Base-by-base conservation (phyloP, 2,797 vertebrate genomes). In the Sebastes wilsoni region DNA sequence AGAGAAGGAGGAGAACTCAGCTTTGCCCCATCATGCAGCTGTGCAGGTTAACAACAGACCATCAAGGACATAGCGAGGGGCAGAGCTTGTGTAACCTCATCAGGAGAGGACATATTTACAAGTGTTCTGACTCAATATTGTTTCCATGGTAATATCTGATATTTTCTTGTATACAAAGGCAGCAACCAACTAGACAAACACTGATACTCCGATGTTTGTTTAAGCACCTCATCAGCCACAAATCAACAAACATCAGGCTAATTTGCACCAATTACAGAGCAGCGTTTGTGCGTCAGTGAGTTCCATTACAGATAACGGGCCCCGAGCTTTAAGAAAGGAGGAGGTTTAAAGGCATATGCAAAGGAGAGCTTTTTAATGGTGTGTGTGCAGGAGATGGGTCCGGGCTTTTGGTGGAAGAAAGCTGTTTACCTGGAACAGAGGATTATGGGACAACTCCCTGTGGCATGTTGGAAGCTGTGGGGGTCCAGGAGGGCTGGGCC, bases 371-470 rank as follows among this genome's bases (percentile, higher is more conserved):
- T 86, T 93, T 88, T 90, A 81, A 91, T 87, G 79, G 70, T 32
- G 72, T 54, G 66, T 66, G 59, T 52, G 79, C 14, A 78, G 82
- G 87, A 93, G 89, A 92, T 77, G 85, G 89, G 85, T 86, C 77
- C 58, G 46, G 71, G 81, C 74, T 86, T 91, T 89, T 83, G 82
- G 75, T 80, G 80, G 81, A 84, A 89, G 90, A 95, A 95, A 95
- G 94, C 94, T 92, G 91, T 95, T 95, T 96, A 95, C 94, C 94
- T 95, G 94, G 94, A 95, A 95, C 93, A 94, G 92, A 94, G 92
- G 95, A 95, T 96, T 96, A 95, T 90, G 91, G 90, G 90, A 92
- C 89, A 94, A 92, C 89, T 95, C 94, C 94, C 90, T 85, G 85
- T 93, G 94, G 93, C 92, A 91, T 90, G 88, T 90, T 92, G 89